Evolutionary conservation across 2,113 vertebrate genomes (phyloP).

Genomic region (Pelecanus crispus): DNA sequence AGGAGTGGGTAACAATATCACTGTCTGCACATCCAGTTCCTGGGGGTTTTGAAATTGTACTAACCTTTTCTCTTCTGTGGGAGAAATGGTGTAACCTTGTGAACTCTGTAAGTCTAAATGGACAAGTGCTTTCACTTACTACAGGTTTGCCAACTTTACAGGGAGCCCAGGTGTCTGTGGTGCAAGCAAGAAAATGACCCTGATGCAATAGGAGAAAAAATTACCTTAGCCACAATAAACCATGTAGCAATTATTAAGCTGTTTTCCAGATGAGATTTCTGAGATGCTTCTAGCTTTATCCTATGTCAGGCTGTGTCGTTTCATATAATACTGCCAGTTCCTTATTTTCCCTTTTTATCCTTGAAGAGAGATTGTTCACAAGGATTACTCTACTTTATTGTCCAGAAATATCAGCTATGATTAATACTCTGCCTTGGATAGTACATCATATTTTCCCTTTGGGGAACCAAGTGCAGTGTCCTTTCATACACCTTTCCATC

Average conservation of each 20-base stretch:
- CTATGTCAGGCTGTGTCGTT: neutral
- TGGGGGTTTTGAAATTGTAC: conserved; percentile 6
- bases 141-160: neutral
- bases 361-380: conserved; percentile 74
- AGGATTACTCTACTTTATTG: conserved; percentile 74
- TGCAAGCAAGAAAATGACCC: neutral
- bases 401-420: conserved; percentile 74
- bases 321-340: conserved; percentile 55
- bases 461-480: conserved; percentile 51
- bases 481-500: conserved; percentile 70
- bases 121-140: conserved; percentile 39
- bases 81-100: conserved; percentile 22
- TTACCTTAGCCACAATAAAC: conserved; percentile 9
- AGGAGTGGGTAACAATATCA: neutral
- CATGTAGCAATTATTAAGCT: conserved; percentile 36
- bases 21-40: conserved; percentile 11
- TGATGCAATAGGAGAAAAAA: conserved; percentile 34
- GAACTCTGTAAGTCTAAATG: conserved; percentile 31
- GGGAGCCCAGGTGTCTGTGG: neutral
- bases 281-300: conserved; percentile 5
- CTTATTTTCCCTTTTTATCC: conserved; percentile 70
- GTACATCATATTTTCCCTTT: conserved; percentile 69
- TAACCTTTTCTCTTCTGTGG: neutral
- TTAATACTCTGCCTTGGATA: conserved; percentile 72
- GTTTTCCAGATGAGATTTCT: conserved; percentile 46